A percentile compares a stretch with the other conserved stretches of the same genome.
phyloP scores from a whole-genome alignment of 2,113 vertebrate species.

The Chionomys nivalis region DNA sequence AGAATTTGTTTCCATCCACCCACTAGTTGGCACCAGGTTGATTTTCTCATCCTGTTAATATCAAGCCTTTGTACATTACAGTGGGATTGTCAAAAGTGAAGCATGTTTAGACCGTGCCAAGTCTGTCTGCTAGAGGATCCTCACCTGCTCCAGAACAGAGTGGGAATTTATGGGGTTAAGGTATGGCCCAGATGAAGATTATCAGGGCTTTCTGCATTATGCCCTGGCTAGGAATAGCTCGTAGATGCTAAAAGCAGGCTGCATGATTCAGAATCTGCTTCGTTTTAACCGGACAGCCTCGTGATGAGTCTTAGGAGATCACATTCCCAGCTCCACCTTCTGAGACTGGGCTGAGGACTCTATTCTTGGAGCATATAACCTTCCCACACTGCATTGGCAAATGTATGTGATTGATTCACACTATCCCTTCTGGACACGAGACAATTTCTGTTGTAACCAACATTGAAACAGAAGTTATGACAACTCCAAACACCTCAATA shows the following conservation, averaged over 20 bases:
- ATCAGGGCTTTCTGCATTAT: neutral
- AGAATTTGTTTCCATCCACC: slow-evolving; percentile 60
- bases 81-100: neutral
- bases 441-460: slow-evolving; percentile 52
- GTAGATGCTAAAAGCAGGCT: neutral
- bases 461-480: neutral
- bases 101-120: neutral
- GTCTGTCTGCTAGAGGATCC: neutral
- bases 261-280: neutral
- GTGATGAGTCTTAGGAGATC: slow-evolving; percentile 8
- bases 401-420: slow-evolving; percentile 40
- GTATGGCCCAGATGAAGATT: neutral
- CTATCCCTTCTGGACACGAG: slow-evolving; percentile 38
- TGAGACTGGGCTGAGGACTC: neutral
- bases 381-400: slow-evolving; percentile 7
- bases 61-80: neutral
- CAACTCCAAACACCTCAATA: neutral
- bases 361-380: slow-evolving; percentile 50
- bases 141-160: neutral
- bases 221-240: neutral
- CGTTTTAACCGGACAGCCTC: neutral
- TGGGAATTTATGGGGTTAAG: neutral
- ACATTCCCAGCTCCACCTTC: neutral
- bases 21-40: slow-evolving; percentile 62
- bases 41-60: slow-evolving; percentile 35